These are phyloP conservation scores for Graphium colonna DNA, from an alignment of 2,888 invertebrate genomes.

Conservation along the genomic window DNA sequence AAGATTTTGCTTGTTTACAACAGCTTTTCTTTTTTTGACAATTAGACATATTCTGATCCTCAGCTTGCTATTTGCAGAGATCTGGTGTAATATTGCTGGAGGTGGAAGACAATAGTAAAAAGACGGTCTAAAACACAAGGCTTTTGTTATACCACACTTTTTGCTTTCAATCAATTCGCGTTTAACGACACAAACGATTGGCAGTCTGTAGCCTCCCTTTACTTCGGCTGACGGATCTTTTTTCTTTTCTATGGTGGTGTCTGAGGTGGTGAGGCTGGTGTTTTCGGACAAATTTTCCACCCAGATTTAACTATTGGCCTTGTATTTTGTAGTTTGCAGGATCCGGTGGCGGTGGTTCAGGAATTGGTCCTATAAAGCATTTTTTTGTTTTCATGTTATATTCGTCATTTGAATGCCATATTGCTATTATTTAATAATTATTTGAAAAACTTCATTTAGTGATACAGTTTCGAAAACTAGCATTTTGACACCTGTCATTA, in stretches of 20 bases:
- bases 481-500: too few species aligned
- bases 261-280: constrained; percentile 36
- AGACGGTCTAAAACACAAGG: constrained; percentile 33
- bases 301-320: constrained; percentile 44
- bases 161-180: constrained; percentile 38
- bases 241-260: constrained; percentile 47
- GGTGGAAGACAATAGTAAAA: constrained; percentile 44
- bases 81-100: constrained; percentile 38
- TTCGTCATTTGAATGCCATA: constrained; percentile 13
- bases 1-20: too few species aligned
- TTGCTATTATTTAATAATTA: neutral
- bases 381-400: constrained; percentile 48
- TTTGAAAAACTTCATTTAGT: too few species aligned
- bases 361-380: constrained; percentile 41
- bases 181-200: constrained; percentile 41
- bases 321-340: constrained; percentile 45
- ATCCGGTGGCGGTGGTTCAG: constrained; percentile 42
- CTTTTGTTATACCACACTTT: constrained; percentile 44
- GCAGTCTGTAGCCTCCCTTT: constrained; percentile 22
- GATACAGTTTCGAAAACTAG: too few species aligned
- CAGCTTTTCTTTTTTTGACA: constrained; percentile 49
- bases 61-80: constrained; percentile 45
- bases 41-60: constrained; percentile 33
- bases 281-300: constrained; percentile 45
- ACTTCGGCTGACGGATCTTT: constrained; percentile 48